phyloP scores from a whole-genome alignment of 2,113 vertebrate genomes.

The Uria lomvia region DNA sequence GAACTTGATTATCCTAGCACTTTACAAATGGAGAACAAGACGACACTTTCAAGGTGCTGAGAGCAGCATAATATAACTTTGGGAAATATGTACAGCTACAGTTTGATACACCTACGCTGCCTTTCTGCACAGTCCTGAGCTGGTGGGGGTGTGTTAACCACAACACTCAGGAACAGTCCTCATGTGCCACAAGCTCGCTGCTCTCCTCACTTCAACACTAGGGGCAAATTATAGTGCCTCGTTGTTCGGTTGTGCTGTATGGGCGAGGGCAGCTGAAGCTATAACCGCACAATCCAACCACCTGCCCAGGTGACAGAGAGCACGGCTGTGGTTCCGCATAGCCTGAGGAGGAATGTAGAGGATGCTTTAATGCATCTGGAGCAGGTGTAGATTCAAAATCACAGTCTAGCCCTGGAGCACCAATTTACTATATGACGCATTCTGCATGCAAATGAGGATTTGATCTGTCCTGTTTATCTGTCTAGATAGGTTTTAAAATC shows the following conservation, averaged over 20 bases:
- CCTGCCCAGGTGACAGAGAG: background rate
- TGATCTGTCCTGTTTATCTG: background rate
- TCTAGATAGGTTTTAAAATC: background rate
- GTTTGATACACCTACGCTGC: background rate
- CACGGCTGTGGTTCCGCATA: background rate
- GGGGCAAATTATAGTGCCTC: background rate
- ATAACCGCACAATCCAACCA: background rate
- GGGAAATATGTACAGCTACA: background rate
- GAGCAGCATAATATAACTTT: background rate
- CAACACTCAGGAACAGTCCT: background rate
- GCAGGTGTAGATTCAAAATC: background rate
- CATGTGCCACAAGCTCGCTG: rapidly evolving
- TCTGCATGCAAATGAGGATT: background rate
- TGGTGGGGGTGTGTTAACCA: background rate
- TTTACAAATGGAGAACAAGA: background rate
- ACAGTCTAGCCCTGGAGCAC: background rate
- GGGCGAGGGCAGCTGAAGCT: background rate
- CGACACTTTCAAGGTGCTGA: background rate
- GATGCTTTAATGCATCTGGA: background rate
- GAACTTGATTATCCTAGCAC: background rate
- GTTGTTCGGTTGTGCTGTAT: background rate
- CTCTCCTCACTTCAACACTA: background rate
- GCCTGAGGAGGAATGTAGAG: background rate
- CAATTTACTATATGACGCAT: background rate
- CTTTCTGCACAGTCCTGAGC: background rate